Evolutionary conservation across 2,797 vertebrate genomes (phyloP), one percentile per base, ranked within the genome.

Genomic region (Intellagama lesueurii): DNA sequence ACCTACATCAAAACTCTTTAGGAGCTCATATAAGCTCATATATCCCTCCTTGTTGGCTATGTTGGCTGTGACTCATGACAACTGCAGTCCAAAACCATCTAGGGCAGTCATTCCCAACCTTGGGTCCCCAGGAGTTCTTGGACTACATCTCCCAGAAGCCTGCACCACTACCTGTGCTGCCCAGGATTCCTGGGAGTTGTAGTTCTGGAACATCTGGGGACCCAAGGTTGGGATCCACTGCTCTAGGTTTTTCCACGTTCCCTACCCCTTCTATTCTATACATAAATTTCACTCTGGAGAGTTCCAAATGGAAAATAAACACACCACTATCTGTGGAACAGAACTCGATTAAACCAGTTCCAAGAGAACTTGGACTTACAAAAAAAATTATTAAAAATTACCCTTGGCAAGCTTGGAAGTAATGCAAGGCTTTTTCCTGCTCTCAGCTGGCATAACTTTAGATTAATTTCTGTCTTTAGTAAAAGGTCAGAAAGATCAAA

Each of bases 391-490:
- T 52, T 52, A 70, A 26, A 60, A 17, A 8, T 75, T 56, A 14
- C 26, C 66, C 47, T 69, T 77, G 75, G 75, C 75, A 79, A 44
- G 1, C 32, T 56, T 78, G 82, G 82, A 40, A 69, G 26, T 47
- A 56, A 72, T 5, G 17, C 30, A 7, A 70, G 32, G 24, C 22
- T 6, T 72, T 89, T 70, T 80, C 24, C 68, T 80, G 40, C n/a
- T 30, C 47, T 49, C 56, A 49, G 5, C 47, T 75, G 56, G 70
- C 44, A 69, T 17, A 47, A 40, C 22, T n/a, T 66, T 56, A 81
- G 79, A 52, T 14, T n/a, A 76, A 14, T 75, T 49, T 5, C 68
- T 86, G 68, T 81, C 77, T 68, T 81, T 49, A 89, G 83, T 49
- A 75, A 11, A 35, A 44, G 40, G 60, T 14, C 88, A 81, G 24